These are phyloP conservation scores for Discoglossus pictus DNA, from an alignment of 2,797 vertebrate species.

Conservation along the genomic window DNA sequence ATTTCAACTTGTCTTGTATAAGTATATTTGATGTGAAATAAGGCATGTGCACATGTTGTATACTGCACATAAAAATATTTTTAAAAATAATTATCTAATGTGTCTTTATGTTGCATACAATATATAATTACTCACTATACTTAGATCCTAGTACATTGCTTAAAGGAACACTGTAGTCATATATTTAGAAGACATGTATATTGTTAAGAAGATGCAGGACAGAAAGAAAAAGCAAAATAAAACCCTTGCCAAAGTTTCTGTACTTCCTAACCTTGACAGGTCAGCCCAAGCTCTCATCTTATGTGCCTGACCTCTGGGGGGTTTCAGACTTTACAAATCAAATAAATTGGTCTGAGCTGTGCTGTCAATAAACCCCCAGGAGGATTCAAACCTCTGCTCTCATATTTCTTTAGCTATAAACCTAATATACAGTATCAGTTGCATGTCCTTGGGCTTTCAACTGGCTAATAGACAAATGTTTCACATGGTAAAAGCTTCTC, in stretches of 20 bases:
- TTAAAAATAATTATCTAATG: too few species aligned
- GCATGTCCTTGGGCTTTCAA: conserved; percentile 33
- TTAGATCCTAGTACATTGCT: too few species aligned
- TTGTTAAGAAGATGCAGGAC: too few species aligned
- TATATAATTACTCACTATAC: too few species aligned
- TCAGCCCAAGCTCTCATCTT: conserved; percentile 31
- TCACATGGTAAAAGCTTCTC: background rate
- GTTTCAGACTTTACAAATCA: conserved; percentile 36
- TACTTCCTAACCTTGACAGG: conserved; percentile 32
- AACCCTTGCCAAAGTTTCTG: conserved; percentile 13
- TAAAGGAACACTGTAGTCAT: too few species aligned
- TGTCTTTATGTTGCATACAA: too few species aligned
- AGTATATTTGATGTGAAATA: too few species aligned
- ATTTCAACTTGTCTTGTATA: too few species aligned
- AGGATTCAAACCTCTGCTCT: conserved; percentile 19
- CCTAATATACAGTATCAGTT: conserved; percentile 22
- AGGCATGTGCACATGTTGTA: too few species aligned
- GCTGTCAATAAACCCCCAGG: conserved; percentile 46
- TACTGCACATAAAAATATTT: too few species aligned
- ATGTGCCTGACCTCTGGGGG: conserved; percentile 16
- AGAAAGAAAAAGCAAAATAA: conserved; percentile 7
- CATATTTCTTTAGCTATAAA: conserved; percentile 32
- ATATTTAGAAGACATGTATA: too few species aligned
- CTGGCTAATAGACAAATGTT: conserved; percentile 2
- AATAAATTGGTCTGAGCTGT: conserved; percentile 47